phyloP scores from a whole-genome alignment of 2,888 invertebrate genomes.

The Lithophane ornitopus region DNA sequence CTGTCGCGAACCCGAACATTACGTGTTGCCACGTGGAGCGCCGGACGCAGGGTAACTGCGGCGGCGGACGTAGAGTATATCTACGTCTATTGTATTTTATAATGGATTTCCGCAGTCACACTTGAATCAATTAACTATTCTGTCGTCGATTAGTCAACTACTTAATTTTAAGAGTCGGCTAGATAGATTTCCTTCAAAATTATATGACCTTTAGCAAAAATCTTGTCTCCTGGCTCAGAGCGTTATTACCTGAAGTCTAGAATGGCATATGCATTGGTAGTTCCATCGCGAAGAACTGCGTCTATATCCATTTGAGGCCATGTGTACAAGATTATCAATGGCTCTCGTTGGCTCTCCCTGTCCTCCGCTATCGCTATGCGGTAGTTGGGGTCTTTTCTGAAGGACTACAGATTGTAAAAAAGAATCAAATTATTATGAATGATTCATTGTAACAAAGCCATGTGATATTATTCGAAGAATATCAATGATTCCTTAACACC shows the following conservation, averaged over 20 bases:
- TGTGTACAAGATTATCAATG: conserved; percentile 95
- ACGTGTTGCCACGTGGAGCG: no score
- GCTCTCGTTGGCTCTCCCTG: conserved; percentile 88
- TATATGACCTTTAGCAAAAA: background rate
- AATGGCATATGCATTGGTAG: conserved; percentile 93
- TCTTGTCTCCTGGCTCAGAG: background rate
- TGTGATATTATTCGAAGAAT: background rate
- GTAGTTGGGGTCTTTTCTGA: conserved; percentile 83
- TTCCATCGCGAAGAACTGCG: conserved; percentile 94
- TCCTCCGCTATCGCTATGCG: conserved; percentile 96
- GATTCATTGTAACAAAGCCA: background rate
- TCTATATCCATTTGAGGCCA: conserved; percentile 95
- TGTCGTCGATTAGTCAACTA: no score
- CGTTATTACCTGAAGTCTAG: conserved; percentile 92
- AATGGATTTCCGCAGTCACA: no score
- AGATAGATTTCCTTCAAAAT: background rate
- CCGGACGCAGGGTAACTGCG: no score
- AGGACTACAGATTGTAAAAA: conserved; percentile 74
- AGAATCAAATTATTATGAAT: conserved; percentile 11
- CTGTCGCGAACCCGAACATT: no score
- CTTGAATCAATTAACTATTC: no score
- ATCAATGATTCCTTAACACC: background rate
- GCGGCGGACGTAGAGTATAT: no score
- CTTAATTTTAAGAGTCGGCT: no score
- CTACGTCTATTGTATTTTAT: no score